Conservation (phyloP, 2,888 invertebrate species). For the Drosophila siamana region DNA sequence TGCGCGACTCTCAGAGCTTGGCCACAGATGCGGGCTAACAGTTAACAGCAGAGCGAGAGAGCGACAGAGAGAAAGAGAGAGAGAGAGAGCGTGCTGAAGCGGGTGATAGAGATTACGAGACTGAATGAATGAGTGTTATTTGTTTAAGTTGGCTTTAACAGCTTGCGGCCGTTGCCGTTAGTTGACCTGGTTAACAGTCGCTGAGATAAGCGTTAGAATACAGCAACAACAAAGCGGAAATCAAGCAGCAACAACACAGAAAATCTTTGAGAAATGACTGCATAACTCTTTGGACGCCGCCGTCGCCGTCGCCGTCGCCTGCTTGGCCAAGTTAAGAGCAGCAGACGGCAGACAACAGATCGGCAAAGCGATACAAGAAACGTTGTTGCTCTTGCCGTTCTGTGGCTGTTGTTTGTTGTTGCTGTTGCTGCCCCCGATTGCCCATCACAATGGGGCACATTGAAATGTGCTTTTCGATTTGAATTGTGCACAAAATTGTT, state of each 20-base stretch:
- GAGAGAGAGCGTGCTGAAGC: conserved; percentile 17
- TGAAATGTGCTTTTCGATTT: conserved; percentile 53
- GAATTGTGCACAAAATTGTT: conserved; percentile 55
- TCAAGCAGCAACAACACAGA: conserved; percentile 43
- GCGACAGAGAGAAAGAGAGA: conserved; percentile 3
- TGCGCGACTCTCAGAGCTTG: conserved; percentile 6
- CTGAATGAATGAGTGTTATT: conserved; percentile 73
- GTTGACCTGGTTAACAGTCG: conserved; percentile 75
- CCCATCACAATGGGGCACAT: conserved; percentile 53
- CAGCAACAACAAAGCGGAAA: conserved; percentile 57
- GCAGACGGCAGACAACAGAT: conserved; percentile 49
- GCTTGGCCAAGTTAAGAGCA: conserved; percentile 42
- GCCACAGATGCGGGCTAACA: conserved; percentile 27
- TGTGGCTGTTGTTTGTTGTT: conserved; percentile 25
- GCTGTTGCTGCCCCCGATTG: conserved; percentile 19
- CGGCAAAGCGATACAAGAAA: conserved; percentile 39
- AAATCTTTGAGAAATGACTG: conserved; percentile 67
- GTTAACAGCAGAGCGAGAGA: background rate
- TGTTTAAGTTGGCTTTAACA: conserved; percentile 80
- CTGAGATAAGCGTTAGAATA: conserved; percentile 69
- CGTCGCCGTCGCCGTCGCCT: no score
- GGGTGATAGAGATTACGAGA: conserved; percentile 33
- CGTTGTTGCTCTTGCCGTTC: conserved; percentile 25
- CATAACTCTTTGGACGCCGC: conserved; percentile 61
- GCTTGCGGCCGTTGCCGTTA: conserved; percentile 78